These are phyloP conservation scores for Ranitomeya imitator DNA, from an alignment of 2,113 vertebrate species.

Conservation along the genomic window DNA sequence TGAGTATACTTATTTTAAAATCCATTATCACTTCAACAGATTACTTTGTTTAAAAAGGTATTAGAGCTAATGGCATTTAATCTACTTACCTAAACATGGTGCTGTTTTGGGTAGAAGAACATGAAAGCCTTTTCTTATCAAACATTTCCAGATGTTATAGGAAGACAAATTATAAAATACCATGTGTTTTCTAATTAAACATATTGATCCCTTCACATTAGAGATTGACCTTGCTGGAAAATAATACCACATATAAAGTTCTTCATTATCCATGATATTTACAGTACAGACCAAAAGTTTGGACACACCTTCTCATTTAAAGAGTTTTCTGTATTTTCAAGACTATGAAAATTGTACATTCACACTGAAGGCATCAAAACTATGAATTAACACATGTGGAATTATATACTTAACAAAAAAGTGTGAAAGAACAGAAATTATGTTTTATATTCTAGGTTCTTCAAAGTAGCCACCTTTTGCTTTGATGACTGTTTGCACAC, in stretches of 20 bases:
- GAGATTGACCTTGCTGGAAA: slow-evolving; percentile 35
- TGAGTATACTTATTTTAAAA: slow-evolving; percentile 70
- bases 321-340: no score
- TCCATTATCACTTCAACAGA: slow-evolving; percentile 68
- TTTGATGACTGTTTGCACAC: no score
- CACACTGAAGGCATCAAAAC: no score
- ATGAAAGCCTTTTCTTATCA: slow-evolving; percentile 66
- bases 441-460: no score
- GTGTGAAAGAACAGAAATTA: no score
- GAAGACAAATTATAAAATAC: slow-evolving; percentile 56
- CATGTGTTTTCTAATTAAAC: slow-evolving; percentile 50
- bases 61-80: slow-evolving; percentile 71
- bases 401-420: no score
- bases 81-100: slow-evolving; percentile 67
- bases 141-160: slow-evolving; percentile 61
- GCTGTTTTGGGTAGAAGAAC: slow-evolving; percentile 64
- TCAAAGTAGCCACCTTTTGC: no score
- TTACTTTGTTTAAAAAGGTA: slow-evolving; percentile 71
- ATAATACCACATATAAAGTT: slow-evolving; percentile 28
- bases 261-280: background rate
- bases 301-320: no score
- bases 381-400: no score
- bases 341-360: no score
- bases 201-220: slow-evolving; percentile 43
- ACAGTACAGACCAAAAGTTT: no score